Evolutionary conservation across 2,797 vertebrate species (phyloP), one percentile per base, ranked within the genome.

Genomic region (Carduelis carduelis): DNA sequence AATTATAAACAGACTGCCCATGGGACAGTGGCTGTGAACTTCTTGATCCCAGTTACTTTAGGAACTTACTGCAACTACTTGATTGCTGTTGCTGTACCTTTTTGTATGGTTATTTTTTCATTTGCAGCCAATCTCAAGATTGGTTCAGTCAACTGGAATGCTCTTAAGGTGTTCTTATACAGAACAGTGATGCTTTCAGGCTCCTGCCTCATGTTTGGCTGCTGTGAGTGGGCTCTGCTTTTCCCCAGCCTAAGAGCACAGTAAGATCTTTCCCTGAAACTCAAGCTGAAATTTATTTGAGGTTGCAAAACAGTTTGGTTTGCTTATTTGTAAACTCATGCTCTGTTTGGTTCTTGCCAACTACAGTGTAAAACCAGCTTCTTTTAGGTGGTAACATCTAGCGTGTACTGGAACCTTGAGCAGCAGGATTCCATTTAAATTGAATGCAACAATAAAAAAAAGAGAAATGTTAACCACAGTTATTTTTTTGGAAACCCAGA

Each of bases 271-370:
- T 79, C 69, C 89, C 76, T 85, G 80, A 81, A 93, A 87, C 32
- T 69, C 27, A 83, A 72, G 39, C 26, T 89, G 82, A 83, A 83
- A 91, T 91, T 83, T 83, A 63, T 93, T 86, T 83, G 87, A 80
- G 82, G 70, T 88, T 94, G 61, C 69, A 93, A 85, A 93, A 72
- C 56, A 61, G n/a, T 84, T 92, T 85, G 46, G 15, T 91, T 91
- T 93, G 69, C 69, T 93, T 91, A 44, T 95, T 91, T 94, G 89
- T 93, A 96, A 93, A 86, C 37, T 79, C 72, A 72, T 78, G 35
- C 35, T 83, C 79, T 75, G n/a, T 75, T 85, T 69, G 34, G 46
- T 75, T 81, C 89, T 83, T 92, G 61, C 72, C 72, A 93, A 87
- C 83, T 59, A 79, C 55, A 75, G 27, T 83, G 72, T 88, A 74